Evolutionary conservation across 2,113 vertebrate species (phyloP).

Genomic region (Ardeotis arabs): DNA sequence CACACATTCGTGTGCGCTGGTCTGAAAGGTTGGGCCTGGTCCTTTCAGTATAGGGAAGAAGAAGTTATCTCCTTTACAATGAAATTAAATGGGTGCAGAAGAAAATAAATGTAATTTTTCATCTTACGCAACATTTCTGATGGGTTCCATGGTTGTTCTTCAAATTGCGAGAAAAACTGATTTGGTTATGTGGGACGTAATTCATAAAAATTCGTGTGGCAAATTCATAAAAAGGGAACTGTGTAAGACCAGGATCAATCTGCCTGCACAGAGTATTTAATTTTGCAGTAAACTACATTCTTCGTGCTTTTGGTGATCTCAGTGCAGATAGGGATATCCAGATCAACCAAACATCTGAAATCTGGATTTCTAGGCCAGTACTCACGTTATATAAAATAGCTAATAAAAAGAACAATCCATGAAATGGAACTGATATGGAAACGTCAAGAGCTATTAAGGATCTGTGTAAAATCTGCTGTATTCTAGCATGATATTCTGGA

Average conservation of each 20-base stretch:
- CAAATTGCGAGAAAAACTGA: background rate
- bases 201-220: too few relatives aligned
- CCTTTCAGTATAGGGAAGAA: background rate
- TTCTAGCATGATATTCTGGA: background rate
- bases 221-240: background rate
- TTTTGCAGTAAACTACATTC: background rate
- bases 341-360: background rate
- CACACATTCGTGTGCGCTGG: too few relatives aligned
- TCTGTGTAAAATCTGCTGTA: background rate
- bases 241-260: background rate
- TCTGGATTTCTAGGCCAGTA: background rate
- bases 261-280: background rate
- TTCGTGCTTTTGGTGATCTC: background rate
- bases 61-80: background rate
- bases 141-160: background rate
- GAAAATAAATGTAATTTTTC: background rate
- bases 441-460: background rate
- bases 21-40: background rate
- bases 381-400: background rate
- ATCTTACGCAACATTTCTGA: background rate
- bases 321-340: background rate
- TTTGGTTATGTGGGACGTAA: background rate
- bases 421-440: background rate
- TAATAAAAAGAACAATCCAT: background rate
- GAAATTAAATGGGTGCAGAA: background rate